These are phyloP conservation scores for Hirtodrosophila histrioides DNA, from an alignment of 2,888 invertebrate genomes.

Conservation along the genomic window DNA sequence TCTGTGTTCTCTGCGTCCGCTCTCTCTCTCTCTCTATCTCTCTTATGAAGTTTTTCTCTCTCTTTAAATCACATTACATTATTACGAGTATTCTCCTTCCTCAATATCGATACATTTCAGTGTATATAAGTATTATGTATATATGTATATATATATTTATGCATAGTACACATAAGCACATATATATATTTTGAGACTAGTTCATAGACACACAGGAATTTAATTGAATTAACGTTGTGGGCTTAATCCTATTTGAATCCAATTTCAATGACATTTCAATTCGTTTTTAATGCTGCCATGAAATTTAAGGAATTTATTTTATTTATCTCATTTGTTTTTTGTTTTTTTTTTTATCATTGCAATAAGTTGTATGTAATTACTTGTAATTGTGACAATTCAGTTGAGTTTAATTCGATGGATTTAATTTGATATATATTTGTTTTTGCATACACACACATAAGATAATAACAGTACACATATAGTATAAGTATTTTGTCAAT, in stretches of 20 bases:
- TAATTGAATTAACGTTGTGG: slow-evolving; percentile 34
- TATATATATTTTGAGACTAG: neutral
- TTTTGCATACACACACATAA: too few relatives aligned
- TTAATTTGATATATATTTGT: too few relatives aligned
- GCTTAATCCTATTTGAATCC: slow-evolving; percentile 10
- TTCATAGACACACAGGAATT: slow-evolving; percentile 24
- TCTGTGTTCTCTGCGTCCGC: too few relatives aligned
- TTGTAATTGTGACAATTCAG: too few relatives aligned
- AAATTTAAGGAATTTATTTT: neutral
- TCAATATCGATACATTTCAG: neutral
- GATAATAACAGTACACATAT: too few relatives aligned
- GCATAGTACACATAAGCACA: too few relatives aligned
- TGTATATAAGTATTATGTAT: neutral
- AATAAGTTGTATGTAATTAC: too few relatives aligned
- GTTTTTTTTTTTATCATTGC: too few relatives aligned
- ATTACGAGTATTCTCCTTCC: slow-evolving; percentile 4
- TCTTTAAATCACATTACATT: neutral
- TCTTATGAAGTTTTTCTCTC: too few relatives aligned
- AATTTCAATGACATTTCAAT: slow-evolving; percentile 17
- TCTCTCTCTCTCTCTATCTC: too few relatives aligned
- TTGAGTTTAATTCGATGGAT: too few relatives aligned
- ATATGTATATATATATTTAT: neutral
- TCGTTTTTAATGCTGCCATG: slow-evolving; percentile 4
- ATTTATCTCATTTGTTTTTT: neutral
- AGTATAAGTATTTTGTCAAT: too few relatives aligned